Evolutionary conservation across 1,140 invertebrate genomes (phyloP).

Genomic region (Ips nitidus): DNA sequence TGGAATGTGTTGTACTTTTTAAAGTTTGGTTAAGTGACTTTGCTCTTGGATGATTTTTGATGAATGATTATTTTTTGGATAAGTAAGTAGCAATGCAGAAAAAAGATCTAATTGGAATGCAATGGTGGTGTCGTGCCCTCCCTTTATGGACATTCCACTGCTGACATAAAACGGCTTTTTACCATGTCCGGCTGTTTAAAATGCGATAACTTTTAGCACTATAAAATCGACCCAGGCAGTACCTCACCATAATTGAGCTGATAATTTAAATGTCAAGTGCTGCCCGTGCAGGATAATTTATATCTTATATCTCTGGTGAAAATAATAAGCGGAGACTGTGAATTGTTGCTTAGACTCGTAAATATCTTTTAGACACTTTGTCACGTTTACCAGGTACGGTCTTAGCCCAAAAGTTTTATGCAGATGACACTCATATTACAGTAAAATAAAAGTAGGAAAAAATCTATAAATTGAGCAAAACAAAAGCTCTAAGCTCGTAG

Average conservation of each 20-base stretch:
- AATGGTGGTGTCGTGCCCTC: not conserved
- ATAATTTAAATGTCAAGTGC: conserved; percentile 38
- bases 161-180: conserved; percentile 18
- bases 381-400: too few relatives aligned
- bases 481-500: too few relatives aligned
- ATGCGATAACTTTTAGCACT: conserved; percentile 24
- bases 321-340: conserved; percentile 16
- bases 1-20: not conserved
- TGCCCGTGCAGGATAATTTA: conserved; percentile 37
- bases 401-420: too few relatives aligned
- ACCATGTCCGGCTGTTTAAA: conserved; percentile 17
- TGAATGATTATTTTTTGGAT: not conserved
- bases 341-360: conserved; percentile 12
- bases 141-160: conserved; percentile 19
- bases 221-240: conserved; percentile 25
- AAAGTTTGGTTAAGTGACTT: not conserved
- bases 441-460: too few relatives aligned
- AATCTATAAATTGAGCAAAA: too few relatives aligned
- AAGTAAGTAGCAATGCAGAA: not conserved
- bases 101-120: too few relatives aligned
- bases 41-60: not conserved
- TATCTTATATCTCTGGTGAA: conserved; percentile 31
- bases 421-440: too few relatives aligned
- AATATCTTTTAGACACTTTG: not conserved
- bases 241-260: conserved; percentile 32